Conservation (phyloP, 2,113 vertebrate genomes). For the Myocastor coypus region DNA sequence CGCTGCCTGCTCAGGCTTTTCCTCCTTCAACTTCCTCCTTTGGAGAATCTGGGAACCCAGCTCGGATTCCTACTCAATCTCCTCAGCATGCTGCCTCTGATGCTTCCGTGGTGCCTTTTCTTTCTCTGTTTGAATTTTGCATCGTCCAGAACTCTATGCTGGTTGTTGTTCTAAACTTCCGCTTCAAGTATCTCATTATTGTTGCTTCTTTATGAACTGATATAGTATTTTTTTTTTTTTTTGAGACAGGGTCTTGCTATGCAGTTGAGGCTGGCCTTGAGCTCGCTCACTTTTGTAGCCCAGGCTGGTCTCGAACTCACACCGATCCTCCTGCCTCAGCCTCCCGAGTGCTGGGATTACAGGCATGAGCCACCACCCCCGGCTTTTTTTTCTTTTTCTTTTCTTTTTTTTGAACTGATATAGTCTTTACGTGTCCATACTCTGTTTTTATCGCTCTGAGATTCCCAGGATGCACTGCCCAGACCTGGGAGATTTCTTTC, state of each 20-base stretch:
- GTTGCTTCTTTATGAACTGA: not conserved
- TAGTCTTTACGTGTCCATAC: not conserved
- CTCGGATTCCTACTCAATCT: not conserved
- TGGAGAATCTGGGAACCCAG: rapidly evolving
- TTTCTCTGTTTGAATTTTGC: not conserved
- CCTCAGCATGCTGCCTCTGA: not conserved
- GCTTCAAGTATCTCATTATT: not conserved
- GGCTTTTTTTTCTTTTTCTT: no score
- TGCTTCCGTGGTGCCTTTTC: not conserved
- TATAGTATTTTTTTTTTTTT: not conserved
- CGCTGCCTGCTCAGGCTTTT: not conserved
- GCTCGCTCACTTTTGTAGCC: no score
- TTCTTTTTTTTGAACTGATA: no score
- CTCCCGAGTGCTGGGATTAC: no score
- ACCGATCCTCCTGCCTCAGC: no score
- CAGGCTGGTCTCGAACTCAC: no score
- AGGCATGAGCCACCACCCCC: no score
- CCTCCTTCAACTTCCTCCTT: no score
- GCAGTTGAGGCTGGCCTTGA: no score
- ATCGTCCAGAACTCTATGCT: not conserved
- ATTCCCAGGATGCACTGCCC: not conserved
- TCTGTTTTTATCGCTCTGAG: not conserved
- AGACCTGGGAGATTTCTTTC: not conserved
- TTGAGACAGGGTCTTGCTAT: no score
- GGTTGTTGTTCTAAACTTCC: not conserved